Evolutionary conservation across 2,888 invertebrate genomes (phyloP), one percentile per base, ranked within the genome.

Genomic region (Noctua pronuba): DNA sequence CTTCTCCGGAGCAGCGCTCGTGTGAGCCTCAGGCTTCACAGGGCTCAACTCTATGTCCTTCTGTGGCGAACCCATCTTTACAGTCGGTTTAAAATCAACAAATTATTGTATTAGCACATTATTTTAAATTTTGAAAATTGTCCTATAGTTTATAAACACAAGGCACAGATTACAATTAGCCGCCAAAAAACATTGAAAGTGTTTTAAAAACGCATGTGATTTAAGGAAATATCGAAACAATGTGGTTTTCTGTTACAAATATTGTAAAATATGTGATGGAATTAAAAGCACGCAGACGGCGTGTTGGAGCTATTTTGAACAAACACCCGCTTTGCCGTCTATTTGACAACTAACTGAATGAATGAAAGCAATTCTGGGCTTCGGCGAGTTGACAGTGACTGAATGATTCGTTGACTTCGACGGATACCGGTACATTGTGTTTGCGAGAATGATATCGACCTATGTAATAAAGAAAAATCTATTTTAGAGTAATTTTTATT

Each of bases 31-130:
- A 1, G 90, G 82, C 80, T 93, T 95, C 62, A 96, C 94, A 10
- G 96, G 95, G 79, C 94, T 96, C 85, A 96, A 78, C 87, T 96
- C 96, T 68, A 96, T 96, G 84, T 96, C 96, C 90, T 95, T 96
- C 78, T 95, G 94, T 21, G 92, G 91, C 3, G 95, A 92, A 90
- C 91, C 88, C 95, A 96, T 96, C 84, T 80, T 93, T 71, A 73
- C 46, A 74, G 75, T 49, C 58, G 35, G 62, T 77, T 60, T 66
- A 35, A 38, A 58, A 66, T 62, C 10, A 66, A 74, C 31, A 64
- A 80, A 46, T 35, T 69, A 49, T 70, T 70, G 28, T 77, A 71
- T n/a, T 79, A 85, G 28, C 76, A 88, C 84, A 88, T 88, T 38
- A 49, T 78, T 82, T 80, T 38, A 16, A 67, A 67, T 80, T 69